Evolutionary conservation across 1,140 invertebrate species (phyloP), one percentile per base, ranked within the genome.

Genomic region (Lepidurus packardi): DNA sequence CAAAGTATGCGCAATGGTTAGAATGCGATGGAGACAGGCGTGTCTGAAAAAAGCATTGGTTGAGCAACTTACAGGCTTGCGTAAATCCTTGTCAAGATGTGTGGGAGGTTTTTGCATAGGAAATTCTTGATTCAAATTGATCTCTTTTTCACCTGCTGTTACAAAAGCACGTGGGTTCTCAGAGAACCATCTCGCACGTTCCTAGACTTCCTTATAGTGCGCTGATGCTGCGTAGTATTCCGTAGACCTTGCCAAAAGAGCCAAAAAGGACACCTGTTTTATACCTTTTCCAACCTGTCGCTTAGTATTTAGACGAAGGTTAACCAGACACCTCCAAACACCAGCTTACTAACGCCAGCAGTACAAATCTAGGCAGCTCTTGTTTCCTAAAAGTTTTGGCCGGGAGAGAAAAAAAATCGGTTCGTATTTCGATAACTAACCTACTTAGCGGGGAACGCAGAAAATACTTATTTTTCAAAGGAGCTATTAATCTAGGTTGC

Each of bases 81-180:
- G 53, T 65, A 65, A 65, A 65, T 65, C 53, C 53, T 65, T 65
- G 53, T 65, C 53, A 65, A 8, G 53, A 21, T 11, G 53, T 65
- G 9, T 65, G 6, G 0, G 21, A 65, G 53, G 53, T 21, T 65
- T 65, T 65, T 65, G 53, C 53, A 13, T 65, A 1, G 21, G 21
- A 65, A 65, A 65, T 65, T 65, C 53, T 65, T 13, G 53, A 65
- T 65, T 7, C 16, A 65, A 65, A 65, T 65, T 65, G 53, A 65
- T 65, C n/a, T n/a, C 53, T 65, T 65, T 65, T 65, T 21, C 53
- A 65, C 53, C 53, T 65, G 53, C 53, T 65, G 16, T n/a, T 65
- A 16, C 16, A 65, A 65, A 65, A 65, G 53, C 13, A 65, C 13
- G 53, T 16, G 53, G 53, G 21, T 6, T 65, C 21, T n/a, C 7